Conservation (phyloP, 2,113 vertebrate species). For the Poeciliopsis turrubarensis region DNA sequence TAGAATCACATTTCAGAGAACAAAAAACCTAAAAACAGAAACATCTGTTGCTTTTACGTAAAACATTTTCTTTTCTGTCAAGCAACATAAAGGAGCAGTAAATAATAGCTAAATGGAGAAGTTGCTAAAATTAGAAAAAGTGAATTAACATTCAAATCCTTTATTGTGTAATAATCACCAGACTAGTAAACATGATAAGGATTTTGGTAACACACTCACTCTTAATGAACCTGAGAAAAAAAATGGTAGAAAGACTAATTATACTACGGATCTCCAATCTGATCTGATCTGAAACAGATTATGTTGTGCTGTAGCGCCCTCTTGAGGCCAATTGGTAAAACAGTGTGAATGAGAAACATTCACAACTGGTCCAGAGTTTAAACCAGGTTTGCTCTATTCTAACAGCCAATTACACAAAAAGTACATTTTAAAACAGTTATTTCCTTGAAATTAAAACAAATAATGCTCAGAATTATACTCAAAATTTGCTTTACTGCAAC, state of each 20-base stretch:
- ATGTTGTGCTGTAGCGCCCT: not conserved
- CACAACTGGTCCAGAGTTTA: too few relatives aligned
- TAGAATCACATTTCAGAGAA: not conserved
- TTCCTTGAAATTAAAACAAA: not conserved
- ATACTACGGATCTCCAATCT: not conserved
- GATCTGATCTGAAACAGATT: too few relatives aligned
- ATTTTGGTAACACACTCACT: not conserved
- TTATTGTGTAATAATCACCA: not conserved
- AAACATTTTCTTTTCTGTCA: not conserved
- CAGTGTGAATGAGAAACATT: not conserved
- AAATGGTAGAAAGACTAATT: not conserved
- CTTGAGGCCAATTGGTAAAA: constrained; percentile 1
- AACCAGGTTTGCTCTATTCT: not conserved
- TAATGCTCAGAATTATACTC: too few relatives aligned
- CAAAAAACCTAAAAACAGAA: not conserved
- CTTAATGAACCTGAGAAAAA: not conserved
- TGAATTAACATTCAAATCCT: not conserved
- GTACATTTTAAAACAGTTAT: not conserved
- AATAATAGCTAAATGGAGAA: too few relatives aligned
- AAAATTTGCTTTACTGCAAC: not conserved
- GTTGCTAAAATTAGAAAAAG: too few relatives aligned
- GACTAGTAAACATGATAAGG: not conserved
- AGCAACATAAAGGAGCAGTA: not conserved
- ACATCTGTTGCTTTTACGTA: not conserved
- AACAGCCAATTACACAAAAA: not conserved